Conservation (phyloP, 2,888 invertebrate genomes). For the Plutella xylostella region DNA sequence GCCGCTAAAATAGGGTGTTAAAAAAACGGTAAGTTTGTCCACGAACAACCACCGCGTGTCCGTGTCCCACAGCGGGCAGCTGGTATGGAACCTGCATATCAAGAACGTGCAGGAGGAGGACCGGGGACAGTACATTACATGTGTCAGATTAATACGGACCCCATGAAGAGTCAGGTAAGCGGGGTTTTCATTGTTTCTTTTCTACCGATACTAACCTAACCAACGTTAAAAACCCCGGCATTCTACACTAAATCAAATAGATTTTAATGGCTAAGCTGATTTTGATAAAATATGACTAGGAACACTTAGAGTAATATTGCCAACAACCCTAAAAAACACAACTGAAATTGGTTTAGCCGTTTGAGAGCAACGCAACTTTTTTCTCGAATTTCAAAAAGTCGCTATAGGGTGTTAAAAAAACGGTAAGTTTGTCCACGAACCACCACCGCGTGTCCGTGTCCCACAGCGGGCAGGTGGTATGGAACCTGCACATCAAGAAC, state of each 20-base stretch:
- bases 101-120: slow-evolving; percentile 89
- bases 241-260: no score
- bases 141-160: not conserved
- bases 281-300: no score
- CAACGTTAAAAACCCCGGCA: no score
- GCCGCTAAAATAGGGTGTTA: no score
- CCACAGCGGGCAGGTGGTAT: slow-evolving; percentile 86
- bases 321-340: no score
- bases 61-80: slow-evolving; percentile 87
- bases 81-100: slow-evolving; percentile 92
- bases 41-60: slow-evolving; percentile 90
- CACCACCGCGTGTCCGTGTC: slow-evolving; percentile 88
- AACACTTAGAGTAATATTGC: no score
- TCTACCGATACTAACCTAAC: no score
- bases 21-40: no score
- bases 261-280: no score
- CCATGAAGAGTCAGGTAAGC: slow-evolving; percentile 17
- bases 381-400: not conserved
- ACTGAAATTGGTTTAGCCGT: no score
- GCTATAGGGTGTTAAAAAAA: no score
- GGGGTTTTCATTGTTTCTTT: not conserved
- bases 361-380: not conserved
- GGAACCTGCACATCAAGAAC: slow-evolving; percentile 91
- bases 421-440: no score
- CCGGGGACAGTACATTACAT: slow-evolving; percentile 82